phyloP scores from a whole-genome alignment of 1,140 invertebrate genomes.

The Euschistus heros region DNA sequence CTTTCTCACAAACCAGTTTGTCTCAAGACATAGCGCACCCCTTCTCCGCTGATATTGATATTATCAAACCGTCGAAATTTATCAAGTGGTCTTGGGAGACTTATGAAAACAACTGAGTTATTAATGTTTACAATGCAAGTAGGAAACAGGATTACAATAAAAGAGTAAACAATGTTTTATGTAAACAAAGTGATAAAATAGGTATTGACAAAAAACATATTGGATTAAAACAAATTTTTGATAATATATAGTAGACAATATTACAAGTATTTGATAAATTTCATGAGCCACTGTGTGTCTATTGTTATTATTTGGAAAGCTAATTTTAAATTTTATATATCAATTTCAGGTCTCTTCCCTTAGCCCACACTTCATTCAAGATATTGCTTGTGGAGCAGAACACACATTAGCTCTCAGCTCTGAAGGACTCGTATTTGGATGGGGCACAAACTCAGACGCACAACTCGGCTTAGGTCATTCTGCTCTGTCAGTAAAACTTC shows the following conservation, averaged over 20 bases:
- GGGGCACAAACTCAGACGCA: slow-evolving; percentile 54
- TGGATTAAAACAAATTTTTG: too few species aligned
- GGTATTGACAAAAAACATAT: too few species aligned
- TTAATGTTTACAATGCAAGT: too few species aligned
- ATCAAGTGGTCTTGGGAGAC: too few species aligned
- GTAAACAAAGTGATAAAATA: too few species aligned
- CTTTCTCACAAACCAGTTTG: too few species aligned
- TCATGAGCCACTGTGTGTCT: neutral
- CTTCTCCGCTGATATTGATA: too few species aligned
- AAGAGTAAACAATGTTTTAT: too few species aligned
- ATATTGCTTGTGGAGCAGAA: slow-evolving; percentile 52
- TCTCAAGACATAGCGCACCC: too few species aligned
- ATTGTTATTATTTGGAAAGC: neutral
- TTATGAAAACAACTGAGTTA: too few species aligned
- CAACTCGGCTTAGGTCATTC: slow-evolving; percentile 50
- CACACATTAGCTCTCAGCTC: slow-evolving; percentile 48
- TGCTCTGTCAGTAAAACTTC: slow-evolving; percentile 42
- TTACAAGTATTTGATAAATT: neutral
- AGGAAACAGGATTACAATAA: too few species aligned
- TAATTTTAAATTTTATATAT: neutral
- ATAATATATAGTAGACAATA: neutral
- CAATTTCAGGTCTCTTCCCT: slow-evolving; percentile 38
- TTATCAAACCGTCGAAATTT: too few species aligned
- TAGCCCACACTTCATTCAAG: slow-evolving; percentile 42
- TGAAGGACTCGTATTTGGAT: slow-evolving; percentile 49